phyloP scores from a whole-genome alignment of 2,797 vertebrate species.

The Neosilurus mollespiculum region DNA sequence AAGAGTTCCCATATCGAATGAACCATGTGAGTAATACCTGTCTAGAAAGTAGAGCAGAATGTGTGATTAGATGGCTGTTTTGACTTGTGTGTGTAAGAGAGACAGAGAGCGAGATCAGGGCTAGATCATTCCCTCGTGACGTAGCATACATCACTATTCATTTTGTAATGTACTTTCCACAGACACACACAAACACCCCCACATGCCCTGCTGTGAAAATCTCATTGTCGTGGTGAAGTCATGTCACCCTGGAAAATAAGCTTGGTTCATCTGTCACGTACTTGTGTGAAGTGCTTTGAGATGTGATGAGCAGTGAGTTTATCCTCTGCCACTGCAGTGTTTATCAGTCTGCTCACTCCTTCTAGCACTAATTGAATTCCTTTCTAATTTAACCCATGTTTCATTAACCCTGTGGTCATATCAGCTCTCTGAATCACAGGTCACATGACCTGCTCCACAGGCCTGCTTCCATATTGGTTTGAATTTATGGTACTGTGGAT shows the following conservation, averaged over 20 bases:
- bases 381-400: too few species aligned
- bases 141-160: constrained; percentile 5
- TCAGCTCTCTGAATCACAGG: too few species aligned
- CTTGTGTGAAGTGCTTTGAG: constrained; percentile 55
- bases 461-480: too few species aligned
- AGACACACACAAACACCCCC: constrained; percentile 59
- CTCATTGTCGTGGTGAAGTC: constrained; percentile 48
- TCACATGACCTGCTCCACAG: too few species aligned
- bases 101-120: not conserved
- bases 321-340: constrained; percentile 29
- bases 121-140: constrained; percentile 1
- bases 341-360: not conserved
- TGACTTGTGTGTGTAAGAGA: too few species aligned
- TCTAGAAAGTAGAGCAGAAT: not conserved
- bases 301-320: constrained; percentile 35
- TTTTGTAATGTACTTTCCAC: not conserved
- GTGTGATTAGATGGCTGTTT: not conserved
- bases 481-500: too few species aligned
- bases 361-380: not conserved
- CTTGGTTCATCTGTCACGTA: constrained; percentile 43
- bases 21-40: constrained; percentile 88
- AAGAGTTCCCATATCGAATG: constrained; percentile 99
- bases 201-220: constrained; percentile 58
- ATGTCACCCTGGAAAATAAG: not conserved
- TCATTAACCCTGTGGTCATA: too few species aligned